Base-by-base conservation (phyloP, 92 coral and sea anemone species). In the Muricea muricata region DNA sequence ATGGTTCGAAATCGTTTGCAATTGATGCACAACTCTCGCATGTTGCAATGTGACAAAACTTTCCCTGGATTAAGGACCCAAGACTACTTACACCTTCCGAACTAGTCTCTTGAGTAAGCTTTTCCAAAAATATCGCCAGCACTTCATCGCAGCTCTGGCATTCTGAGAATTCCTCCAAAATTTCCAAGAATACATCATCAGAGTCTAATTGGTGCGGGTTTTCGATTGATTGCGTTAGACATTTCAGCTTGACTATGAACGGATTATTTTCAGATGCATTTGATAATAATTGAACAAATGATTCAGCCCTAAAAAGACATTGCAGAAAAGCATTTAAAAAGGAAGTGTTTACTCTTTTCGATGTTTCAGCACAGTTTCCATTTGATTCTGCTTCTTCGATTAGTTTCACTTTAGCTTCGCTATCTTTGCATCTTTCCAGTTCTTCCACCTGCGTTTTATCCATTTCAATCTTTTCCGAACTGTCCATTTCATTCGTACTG, bases 21-120 rank as follows among this genome's bases (percentile, higher is more conserved):
- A 33, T 25, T 6, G 55, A 20, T 10, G 25, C 30, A 55, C 83
- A 78, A 20, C 46, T 20, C 0, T 78, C 70, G 34, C 83, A 78
- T n/a, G 63, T n/a, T 58, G 13, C 58, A 4, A 63, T 13, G 26
- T 78, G 83, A 56, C 83, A 56, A 15, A 78, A 78, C 21, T 78
- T 58, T n/a, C 83, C 83, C 20, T 78, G 54, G 72, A 78, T 15
- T 11, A 78, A 42, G 6, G 83, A 35, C 56, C 83, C 71, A 6
- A 78, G 37, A 10, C 12, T 31, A 17, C 11, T 15, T 26, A 11
- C 60, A 10, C 4, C 45, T 30, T 20, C 34, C n/a, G 7, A n/a
- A 46, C 0, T 24, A 2, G n/a, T 30, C 7, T 24, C 45, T 52
- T 78, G n/a, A 8, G 58, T 57, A 33, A 78, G 32, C 0, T 52